phyloP scores from a whole-genome alignment of 2,113 vertebrate genomes.

The Phalacrocorax pelagicus region DNA sequence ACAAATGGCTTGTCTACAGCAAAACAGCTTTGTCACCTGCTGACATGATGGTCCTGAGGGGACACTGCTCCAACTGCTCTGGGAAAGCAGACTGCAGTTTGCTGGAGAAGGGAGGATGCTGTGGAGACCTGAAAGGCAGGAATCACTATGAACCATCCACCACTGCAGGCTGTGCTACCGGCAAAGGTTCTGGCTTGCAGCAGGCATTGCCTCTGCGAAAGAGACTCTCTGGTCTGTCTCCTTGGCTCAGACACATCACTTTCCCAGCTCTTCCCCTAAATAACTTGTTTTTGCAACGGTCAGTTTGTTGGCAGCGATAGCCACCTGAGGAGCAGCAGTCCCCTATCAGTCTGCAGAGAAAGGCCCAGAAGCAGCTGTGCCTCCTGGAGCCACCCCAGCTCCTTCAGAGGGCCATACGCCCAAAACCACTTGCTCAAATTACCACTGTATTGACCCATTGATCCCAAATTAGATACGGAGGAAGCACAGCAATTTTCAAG shows the following conservation, averaged over 20 bases:
- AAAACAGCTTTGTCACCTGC: not conserved
- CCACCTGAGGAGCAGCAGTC: not conserved
- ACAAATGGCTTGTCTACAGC: not conserved
- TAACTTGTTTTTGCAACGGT: not conserved
- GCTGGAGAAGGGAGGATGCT: not conserved
- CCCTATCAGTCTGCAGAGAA: not conserved
- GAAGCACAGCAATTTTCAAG: not conserved
- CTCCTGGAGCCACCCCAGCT: not conserved
- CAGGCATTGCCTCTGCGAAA: not conserved
- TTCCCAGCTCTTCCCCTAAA: not conserved
- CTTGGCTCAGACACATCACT: not conserved
- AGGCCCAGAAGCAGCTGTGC: not conserved
- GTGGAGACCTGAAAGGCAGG: not conserved
- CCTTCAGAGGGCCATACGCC: fast-evolving
- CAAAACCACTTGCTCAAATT: not conserved
- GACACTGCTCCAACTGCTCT: fast-evolving
- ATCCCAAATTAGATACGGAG: not conserved
- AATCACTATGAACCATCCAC: not conserved
- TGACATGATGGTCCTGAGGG: not conserved
- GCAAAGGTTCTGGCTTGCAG: not conserved
- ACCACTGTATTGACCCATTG: not conserved
- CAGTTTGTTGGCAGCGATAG: fast-evolving
- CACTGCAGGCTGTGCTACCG: fast-evolving
- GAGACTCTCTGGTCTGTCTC: not conserved
- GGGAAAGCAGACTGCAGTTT: not conserved